Percentiles rank a stretch among this genome's conserved stretches.
Conservation (phyloP, 2,113 vertebrate species). For the Castor canadensis region DNA sequence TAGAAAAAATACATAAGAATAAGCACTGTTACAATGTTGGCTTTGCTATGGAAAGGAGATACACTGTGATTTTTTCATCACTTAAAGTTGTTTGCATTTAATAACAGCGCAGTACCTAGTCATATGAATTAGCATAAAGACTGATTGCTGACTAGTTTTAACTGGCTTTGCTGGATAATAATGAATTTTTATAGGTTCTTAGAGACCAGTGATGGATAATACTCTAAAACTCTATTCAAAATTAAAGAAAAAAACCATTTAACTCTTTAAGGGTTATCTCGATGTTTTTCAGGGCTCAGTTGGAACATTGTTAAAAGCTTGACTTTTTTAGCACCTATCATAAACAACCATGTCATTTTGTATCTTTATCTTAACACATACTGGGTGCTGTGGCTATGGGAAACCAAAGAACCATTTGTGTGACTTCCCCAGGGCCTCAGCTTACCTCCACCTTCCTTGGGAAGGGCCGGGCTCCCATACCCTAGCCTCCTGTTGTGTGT, state of each 20-base stretch:
- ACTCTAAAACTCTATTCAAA: background rate
- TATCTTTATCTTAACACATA: background rate
- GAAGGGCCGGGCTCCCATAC: accelerated
- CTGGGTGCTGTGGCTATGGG: background rate
- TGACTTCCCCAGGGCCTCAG: background rate
- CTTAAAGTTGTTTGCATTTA: conserved; percentile 21
- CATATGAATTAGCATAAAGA: background rate
- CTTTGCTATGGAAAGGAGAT: conserved; percentile 32
- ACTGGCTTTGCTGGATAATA: conserved; percentile 43
- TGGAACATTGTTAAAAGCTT: conserved; percentile 5
- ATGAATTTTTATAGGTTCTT: conserved; percentile 26
- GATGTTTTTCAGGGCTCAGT: background rate
- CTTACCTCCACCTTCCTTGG: background rate
- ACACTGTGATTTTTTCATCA: conserved; percentile 16
- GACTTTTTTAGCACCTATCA: background rate
- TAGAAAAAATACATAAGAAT: background rate
- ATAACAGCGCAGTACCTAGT: background rate
- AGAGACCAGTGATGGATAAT: background rate
- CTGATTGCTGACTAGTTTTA: background rate
- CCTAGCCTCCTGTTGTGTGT: accelerated
- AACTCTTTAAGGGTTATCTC: background rate
- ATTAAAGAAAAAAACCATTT: background rate
- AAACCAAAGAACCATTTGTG: background rate
- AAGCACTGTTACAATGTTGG: conserved; percentile 21
- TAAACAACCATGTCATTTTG: background rate